phyloP scores from a whole-genome alignment of 2,888 invertebrate genomes.

The Eupithecia insigniata region DNA sequence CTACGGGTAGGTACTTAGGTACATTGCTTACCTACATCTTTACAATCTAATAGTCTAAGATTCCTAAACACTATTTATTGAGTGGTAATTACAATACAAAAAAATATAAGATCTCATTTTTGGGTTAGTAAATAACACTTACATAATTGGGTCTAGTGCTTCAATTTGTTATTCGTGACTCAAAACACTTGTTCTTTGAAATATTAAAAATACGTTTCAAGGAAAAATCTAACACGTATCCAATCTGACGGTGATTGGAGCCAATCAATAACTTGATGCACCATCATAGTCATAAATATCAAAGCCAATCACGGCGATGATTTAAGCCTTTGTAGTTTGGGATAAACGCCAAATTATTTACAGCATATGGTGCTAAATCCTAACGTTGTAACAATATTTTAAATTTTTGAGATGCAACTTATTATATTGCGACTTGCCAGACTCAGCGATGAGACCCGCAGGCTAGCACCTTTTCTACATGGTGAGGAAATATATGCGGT shows the following conservation, averaged over 20 bases:
- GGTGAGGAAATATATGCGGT: neutral
- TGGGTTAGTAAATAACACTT: neutral
- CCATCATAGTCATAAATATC: slow-evolving; percentile 39
- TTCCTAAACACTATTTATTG: neutral
- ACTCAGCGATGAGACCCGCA: neutral
- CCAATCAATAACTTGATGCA: slow-evolving; percentile 26
- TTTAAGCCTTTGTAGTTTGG: slow-evolving; percentile 39
- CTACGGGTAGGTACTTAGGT: neutral
- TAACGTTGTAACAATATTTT: slow-evolving; percentile 34
- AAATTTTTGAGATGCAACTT: slow-evolving; percentile 4
- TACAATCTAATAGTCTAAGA: neutral
- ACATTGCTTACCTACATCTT: neutral
- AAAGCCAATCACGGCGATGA: slow-evolving; percentile 35
- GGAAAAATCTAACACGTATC: slow-evolving; percentile 12
- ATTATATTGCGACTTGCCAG: neutral
- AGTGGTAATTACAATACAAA: neutral
- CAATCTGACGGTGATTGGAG: slow-evolving; percentile 21
- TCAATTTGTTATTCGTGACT: neutral
- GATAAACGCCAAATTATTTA: slow-evolving; percentile 56
- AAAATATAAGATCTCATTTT: neutral
- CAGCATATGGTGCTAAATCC: slow-evolving; percentile 66
- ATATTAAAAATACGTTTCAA: slow-evolving; percentile 1
- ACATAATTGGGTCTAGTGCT: neutral
- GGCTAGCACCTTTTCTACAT: neutral
- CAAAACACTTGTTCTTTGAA: neutral